These are phyloP conservation scores for Sialia sialis DNA, from an alignment of 2,113 vertebrate genomes.

Conservation along the genomic window DNA sequence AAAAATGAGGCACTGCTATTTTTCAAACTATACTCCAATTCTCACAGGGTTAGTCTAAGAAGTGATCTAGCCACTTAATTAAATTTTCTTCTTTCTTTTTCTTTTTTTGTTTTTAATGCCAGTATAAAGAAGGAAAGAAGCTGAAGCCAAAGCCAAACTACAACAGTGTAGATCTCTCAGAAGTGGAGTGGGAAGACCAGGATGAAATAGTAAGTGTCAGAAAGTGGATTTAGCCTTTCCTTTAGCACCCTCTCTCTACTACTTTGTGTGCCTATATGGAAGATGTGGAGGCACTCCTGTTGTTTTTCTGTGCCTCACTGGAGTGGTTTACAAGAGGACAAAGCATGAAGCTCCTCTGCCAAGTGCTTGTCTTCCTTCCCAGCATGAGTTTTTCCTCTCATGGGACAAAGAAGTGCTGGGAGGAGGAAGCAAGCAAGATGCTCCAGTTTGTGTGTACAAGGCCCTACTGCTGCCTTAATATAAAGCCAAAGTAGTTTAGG, in stretches of 20 bases:
- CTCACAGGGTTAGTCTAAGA: neutral
- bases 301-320: neutral
- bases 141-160: slow-evolving; percentile 93
- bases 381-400: neutral
- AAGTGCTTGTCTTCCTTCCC: neutral
- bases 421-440: neutral
- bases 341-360: neutral
- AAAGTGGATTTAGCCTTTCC: neutral
- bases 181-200: slow-evolving; percentile 93
- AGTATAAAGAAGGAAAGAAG: slow-evolving; percentile 94
- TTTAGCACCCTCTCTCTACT: neutral
- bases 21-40: neutral
- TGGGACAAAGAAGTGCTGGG: neutral
- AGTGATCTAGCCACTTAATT: neutral
- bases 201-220: slow-evolving; percentile 81
- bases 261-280: neutral
- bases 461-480: neutral
- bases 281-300: rapidly evolving
- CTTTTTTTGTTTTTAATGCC: neutral
- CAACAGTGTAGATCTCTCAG: slow-evolving; percentile 92
- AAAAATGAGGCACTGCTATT: neutral
- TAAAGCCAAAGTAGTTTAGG: neutral
- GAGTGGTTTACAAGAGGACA: neutral
- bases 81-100: neutral
- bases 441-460: neutral